These are phyloP conservation scores for Philhelius pedissequus DNA, from an alignment of 2,888 invertebrate species.

Conservation along the genomic window DNA sequence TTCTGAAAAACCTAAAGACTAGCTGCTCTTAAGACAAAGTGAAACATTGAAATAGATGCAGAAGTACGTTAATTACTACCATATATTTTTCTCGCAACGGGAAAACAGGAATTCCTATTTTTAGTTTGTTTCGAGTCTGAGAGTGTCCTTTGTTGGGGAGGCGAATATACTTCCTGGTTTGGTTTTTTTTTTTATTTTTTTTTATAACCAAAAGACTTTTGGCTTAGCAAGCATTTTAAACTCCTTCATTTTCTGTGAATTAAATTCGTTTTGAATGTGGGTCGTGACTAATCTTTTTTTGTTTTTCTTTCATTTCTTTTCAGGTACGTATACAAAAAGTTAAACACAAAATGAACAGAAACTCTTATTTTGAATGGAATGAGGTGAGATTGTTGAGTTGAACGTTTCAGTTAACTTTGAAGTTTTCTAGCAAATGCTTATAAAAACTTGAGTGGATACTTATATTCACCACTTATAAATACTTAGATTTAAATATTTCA, in stretches of 20 bases:
- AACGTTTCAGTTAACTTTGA: conserved; percentile 1
- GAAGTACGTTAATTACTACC: conserved; percentile 52
- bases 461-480: not conserved
- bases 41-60: conserved; percentile 29
- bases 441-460: not conserved
- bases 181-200: not conserved
- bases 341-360: not conserved
- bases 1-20: not conserved
- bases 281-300: conserved; percentile 44
- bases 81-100: conserved; percentile 19
- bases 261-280: conserved; percentile 9
- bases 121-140: not conserved
- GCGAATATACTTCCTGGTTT: conserved; percentile 37
- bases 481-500: not conserved
- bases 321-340: conserved; percentile 41
- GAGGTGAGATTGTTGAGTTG: conserved; percentile 10
- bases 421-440: not conserved
- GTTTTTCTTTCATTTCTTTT: conserved; percentile 38
- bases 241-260: conserved; percentile 2
- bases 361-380: not conserved
- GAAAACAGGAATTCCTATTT: conserved; percentile 13
- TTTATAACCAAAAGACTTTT: not conserved
- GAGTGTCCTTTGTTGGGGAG: conserved; percentile 46
- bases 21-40: conserved; percentile 36
- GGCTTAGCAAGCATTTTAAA: conserved; percentile 1